Percentiles rank a stretch among this genome's conserved stretches.
phyloP scores from a whole-genome alignment of 2,797 vertebrate genomes.

The Corythornis leucogaster region DNA sequence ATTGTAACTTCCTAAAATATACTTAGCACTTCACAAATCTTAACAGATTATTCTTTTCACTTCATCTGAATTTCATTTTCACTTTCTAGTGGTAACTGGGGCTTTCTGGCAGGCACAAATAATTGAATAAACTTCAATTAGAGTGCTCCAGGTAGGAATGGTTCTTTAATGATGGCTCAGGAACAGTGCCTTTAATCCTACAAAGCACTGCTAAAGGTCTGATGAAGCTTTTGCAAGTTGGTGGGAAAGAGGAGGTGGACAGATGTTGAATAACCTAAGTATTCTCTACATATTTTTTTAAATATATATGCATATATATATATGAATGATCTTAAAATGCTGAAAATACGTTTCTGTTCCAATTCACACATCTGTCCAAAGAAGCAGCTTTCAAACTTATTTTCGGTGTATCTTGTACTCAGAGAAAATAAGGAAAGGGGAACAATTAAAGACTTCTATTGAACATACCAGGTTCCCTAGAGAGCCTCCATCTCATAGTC shows the following conservation, averaged over 20 bases:
- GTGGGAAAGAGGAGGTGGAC: not conserved
- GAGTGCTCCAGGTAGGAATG: conserved; percentile 10
- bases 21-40: conserved; percentile 6
- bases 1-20: conserved; percentile 32
- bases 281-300: not conserved
- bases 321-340: not conserved
- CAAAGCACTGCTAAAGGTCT: not conserved
- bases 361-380: not conserved
- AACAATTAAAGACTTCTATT: not conserved
- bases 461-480: not conserved
- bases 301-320: not conserved
- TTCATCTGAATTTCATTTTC: conserved; percentile 33
- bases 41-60: conserved; percentile 6
- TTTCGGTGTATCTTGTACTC: not conserved
- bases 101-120: conserved; percentile 18
- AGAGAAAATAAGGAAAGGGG: not conserved
- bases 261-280: not conserved
- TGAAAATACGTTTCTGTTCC: not conserved
- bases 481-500: not conserved
- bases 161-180: not conserved
- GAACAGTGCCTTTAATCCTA: not conserved
- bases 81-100: not conserved
- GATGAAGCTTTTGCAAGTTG: conserved; percentile 1
- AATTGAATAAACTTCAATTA: conserved; percentile 54
- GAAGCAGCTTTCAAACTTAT: not conserved